These are phyloP conservation scores for Pundamilia nyererei DNA, from an alignment of 2,113 vertebrate genomes.

Conservation along the genomic window DNA sequence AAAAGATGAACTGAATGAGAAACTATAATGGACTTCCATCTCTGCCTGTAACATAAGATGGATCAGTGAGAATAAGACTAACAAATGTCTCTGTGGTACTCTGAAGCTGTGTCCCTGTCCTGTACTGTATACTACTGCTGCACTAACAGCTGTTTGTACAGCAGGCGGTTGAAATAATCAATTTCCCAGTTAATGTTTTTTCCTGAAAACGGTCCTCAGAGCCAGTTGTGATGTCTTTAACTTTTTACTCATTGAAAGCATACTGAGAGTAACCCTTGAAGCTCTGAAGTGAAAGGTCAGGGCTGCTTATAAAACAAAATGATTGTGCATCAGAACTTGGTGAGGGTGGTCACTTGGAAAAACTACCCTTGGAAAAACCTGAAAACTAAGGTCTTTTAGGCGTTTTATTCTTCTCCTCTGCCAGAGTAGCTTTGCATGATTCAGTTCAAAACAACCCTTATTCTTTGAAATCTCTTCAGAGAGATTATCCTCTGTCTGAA, in stretches of 20 bases:
- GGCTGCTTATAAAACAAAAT: not conserved
- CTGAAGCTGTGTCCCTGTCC: slow-evolving; percentile 27
- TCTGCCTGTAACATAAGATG: not conserved
- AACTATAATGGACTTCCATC: not conserved
- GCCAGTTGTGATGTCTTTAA: not conserved
- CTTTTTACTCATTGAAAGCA: not conserved
- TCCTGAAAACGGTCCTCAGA: not conserved
- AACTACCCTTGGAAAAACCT: not conserved
- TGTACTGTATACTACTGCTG: not conserved
- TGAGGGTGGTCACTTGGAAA: not conserved
- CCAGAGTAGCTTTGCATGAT: not conserved
- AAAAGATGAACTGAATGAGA: not conserved
- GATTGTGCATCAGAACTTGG: not conserved
- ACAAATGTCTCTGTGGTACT: not conserved
- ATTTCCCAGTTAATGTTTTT: not conserved
- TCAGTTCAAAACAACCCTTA: not conserved
- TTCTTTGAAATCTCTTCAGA: not conserved
- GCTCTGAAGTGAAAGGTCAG: not conserved
- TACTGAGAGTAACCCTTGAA: not conserved
- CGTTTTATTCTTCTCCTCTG: not conserved
- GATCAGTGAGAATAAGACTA: not conserved
- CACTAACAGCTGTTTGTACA: not conserved
- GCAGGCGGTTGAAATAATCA: not conserved
- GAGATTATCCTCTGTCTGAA: not conserved
- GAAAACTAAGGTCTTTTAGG: not conserved